A percentile compares a stretch with the other conserved stretches of the same genome.
phyloP scores from a whole-genome alignment of 2,888 invertebrate genomes.

The Pterostichus madidus region DNA sequence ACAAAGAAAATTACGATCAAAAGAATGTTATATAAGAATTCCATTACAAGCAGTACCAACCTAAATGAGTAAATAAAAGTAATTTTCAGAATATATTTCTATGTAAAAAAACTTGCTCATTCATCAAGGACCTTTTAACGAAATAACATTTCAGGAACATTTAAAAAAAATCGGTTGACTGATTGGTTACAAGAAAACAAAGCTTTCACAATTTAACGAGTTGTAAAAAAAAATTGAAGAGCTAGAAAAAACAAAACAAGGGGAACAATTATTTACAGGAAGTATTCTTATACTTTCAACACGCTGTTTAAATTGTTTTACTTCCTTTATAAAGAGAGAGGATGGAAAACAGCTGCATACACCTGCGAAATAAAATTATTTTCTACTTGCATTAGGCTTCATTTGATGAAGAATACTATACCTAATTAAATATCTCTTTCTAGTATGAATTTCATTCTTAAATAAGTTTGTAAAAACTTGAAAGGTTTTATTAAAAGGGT shows the following conservation, averaged over 20 bases:
- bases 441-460: slow-evolving; percentile 24
- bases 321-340: background rate
- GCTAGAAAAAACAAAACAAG: slow-evolving; percentile 34
- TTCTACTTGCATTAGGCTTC: slow-evolving; percentile 10
- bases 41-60: too few relatives aligned
- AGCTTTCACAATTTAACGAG: slow-evolving; percentile 46
- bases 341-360: slow-evolving; percentile 17
- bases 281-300: background rate
- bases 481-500: slow-evolving; percentile 15
- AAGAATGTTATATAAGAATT: too few relatives aligned
- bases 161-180: slow-evolving; percentile 29
- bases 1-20: too few relatives aligned
- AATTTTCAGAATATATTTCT: background rate
- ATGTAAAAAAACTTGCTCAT: slow-evolving; percentile 13
- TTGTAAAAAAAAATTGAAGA: slow-evolving; percentile 37
- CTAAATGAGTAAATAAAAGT: too few relatives aligned
- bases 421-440: background rate
- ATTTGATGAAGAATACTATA: background rate
- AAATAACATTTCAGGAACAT: slow-evolving; percentile 39
- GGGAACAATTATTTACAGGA: slow-evolving; percentile 41
- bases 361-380: slow-evolving; percentile 8
- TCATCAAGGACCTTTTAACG: slow-evolving; percentile 36
- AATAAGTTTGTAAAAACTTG: slow-evolving; percentile 15
- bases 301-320: slow-evolving; percentile 22
- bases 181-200: slow-evolving; percentile 45